Evolutionary conservation across 64 coral and sea anemone species (phyloP).

Genomic region (Porites australiensis): DNA sequence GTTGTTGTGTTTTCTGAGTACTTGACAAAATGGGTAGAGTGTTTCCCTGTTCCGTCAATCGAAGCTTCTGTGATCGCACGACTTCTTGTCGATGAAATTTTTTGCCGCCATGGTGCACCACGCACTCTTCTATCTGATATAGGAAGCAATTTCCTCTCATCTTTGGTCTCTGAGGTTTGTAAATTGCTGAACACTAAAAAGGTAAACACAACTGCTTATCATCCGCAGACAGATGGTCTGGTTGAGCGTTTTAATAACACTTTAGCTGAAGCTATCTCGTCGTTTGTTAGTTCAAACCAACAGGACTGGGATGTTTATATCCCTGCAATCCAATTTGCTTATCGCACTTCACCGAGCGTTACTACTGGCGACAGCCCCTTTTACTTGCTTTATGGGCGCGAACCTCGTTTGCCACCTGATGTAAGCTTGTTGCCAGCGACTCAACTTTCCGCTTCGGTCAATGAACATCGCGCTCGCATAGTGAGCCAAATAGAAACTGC

Average conservation of each 20-base stretch:
- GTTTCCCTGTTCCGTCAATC: constrained; percentile 20
- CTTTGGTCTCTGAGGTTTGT: constrained; percentile 6
- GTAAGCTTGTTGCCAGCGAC: background rate
- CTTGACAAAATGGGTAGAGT: constrained; percentile 30
- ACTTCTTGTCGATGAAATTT: constrained; percentile 38
- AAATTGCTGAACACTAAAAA: background rate
- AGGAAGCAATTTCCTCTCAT: constrained; percentile 46
- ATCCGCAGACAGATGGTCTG: background rate
- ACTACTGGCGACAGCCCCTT: background rate
- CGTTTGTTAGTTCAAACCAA: background rate
- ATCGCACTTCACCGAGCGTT: constrained; percentile 11
- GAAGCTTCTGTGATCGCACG: constrained; percentile 12
- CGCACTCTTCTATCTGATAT: background rate
- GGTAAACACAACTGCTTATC: no score
- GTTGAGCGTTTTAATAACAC: background rate
- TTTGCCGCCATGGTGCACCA: background rate
- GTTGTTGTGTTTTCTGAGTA: constrained; percentile 30
- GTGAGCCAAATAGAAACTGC: no score
- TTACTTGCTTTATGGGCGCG: constrained; percentile 34
- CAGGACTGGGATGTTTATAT: constrained; percentile 25
- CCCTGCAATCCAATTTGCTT: background rate
- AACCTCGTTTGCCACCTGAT: constrained; percentile 4
- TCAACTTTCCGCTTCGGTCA: no score
- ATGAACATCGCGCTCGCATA: no score
- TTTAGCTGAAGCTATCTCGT: constrained; percentile 16